Conservation (phyloP, 2,113 vertebrate species). For the Taurulus bubalis region DNA sequence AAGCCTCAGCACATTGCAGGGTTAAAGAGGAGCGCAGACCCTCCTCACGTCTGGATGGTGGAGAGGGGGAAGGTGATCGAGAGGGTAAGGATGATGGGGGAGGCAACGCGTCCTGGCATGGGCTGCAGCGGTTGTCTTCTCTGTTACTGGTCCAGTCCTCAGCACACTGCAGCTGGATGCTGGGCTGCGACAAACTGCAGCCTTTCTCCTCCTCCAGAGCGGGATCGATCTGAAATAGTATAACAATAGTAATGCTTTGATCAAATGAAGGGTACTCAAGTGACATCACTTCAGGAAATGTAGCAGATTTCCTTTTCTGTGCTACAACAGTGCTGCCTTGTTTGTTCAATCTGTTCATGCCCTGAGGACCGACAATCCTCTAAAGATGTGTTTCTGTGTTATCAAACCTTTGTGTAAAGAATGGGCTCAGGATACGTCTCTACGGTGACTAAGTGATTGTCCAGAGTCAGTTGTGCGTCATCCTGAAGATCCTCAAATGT, state of each 20-base stretch:
- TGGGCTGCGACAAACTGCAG: constrained; percentile 69
- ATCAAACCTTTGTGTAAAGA: constrained; percentile 76
- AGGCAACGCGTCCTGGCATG: constrained; percentile 69
- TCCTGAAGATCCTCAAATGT: constrained; percentile 60
- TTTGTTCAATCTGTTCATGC: neutral
- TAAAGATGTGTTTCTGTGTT: neutral
- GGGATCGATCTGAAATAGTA: constrained; percentile 71
- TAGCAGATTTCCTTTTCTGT: neutral
- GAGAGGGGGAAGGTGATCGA: constrained; percentile 53
- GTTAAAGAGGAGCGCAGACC: constrained; percentile 78
- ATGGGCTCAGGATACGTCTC: constrained; percentile 77
- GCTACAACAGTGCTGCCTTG: neutral
- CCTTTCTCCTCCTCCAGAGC: constrained; percentile 72
- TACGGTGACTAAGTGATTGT: constrained; percentile 69
- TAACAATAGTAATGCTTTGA: neutral
- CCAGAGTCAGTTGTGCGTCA: constrained; percentile 23
- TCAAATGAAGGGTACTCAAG: neutral
- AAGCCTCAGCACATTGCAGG: constrained; percentile 72
- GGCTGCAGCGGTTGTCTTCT: constrained; percentile 65
- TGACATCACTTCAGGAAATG: neutral
- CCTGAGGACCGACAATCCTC: neutral
- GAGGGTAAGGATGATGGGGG: constrained; percentile 67
- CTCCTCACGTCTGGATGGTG: constrained; percentile 60
- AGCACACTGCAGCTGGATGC: constrained; percentile 75
- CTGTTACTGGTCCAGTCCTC: constrained; percentile 77